Base-by-base conservation (phyloP, 1,140 invertebrate species). In the Fopius arisanus region DNA sequence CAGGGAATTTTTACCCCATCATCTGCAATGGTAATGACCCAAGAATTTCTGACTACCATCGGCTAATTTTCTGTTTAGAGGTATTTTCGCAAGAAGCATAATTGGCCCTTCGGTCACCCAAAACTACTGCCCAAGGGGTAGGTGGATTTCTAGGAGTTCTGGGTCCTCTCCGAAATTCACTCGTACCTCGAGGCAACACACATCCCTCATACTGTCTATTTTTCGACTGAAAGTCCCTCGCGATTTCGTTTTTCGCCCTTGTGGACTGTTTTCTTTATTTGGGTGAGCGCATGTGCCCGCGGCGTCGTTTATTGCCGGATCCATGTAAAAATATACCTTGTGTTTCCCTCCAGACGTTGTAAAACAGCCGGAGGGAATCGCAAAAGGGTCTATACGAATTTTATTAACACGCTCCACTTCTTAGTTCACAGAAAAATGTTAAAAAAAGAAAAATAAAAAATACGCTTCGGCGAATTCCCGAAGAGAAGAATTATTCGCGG, bases 111-210 rank as follows among this genome's bases (percentile, higher is more conserved):
- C 77, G 75, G 54, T 59, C 54, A 59, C 23, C 54, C 19, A 59
- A 26, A 12, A n/a, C 43, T n/a, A 19, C 16, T 26, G 19, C 21
- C 54, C 54, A 23, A 28, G 19, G 54, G 54, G 54, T 59, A 26
- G 54, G 23, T 59, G 54, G 23, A 59, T 72, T 86, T 86, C 83
- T 86, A 85, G 80, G 81, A 86, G 84, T 86, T 75, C 79, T 78
- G 80, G 74, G 62, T 40, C 71, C 75, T 75, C 77, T 78, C 33
- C 33, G 33, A 78, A 83, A 82, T 82, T 80, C 79, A 78, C 76
- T 72, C 37, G 68, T 77, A 54, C 37, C 70, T 33, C 37, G n/a
- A 6, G 69, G 16, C 37, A 51, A 63, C 29, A 65, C 62, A 65
- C 29, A 65, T 31, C 26, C 28, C 26, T 65, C 62, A 16, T 6